Base-by-base conservation (phyloP, 2,888 invertebrate genomes). In the Globia sparganii region DNA sequence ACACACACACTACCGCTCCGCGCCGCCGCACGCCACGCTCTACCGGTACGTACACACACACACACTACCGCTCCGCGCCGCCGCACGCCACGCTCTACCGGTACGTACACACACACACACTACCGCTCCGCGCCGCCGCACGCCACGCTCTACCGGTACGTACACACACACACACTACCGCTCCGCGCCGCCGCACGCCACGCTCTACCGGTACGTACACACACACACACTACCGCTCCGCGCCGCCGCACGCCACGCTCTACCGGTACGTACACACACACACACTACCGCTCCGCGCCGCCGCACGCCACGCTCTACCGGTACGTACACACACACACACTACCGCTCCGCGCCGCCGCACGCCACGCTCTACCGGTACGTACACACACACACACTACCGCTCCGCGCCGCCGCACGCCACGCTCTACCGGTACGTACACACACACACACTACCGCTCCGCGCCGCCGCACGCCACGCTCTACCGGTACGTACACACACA, bases 171-270 rank as follows among this genome's bases (percentile, higher is more conserved):
- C 53, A 49, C 49, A 49, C 49, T n/a, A n/a, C n/a, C n/a, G 49
- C 49, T 21, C 21, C 49, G 49, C 49, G 49, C 6, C 49, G 49
- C 6, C 49, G 49, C 21, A 49, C 49, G n/a, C n/a, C n/a, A n/a
- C n/a, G n/a, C n/a, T n/a, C n/a, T n/a, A n/a, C n/a, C n/a, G n/a
- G n/a, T n/a, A n/a, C n/a, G n/a, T n/a, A n/a, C n/a, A n/a, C n/a
- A n/a, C n/a, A n/a, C n/a, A n/a, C n/a, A n/a, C n/a, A n/a, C n/a
- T n/a, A 49, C 49, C 49, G 49, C 49, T 21, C 49, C 49, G 49
- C 49, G 21, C 49, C 97, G 97, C 78, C 97, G 96, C 77, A 97
- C 56, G 89, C 98, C 2, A 49, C 49, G 88, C 49, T 89, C 53
- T 53, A 53, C 53, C 53, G 53, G 53, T 53, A 53, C n/a, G 53